phyloP scores from a whole-genome alignment of 2,113 vertebrate species.

The Clarias batrachus region DNA sequence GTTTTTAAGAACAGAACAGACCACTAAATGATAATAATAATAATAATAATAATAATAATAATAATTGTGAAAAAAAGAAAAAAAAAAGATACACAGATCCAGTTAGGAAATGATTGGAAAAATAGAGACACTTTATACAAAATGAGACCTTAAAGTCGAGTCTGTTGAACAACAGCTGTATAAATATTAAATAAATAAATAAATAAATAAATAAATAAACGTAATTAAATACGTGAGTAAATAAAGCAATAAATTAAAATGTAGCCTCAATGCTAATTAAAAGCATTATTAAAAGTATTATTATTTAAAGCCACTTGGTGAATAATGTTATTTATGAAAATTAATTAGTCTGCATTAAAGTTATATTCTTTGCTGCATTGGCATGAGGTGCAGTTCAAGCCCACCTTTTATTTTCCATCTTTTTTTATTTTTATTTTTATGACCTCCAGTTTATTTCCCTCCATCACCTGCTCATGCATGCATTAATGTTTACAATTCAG shows the following conservation, averaged over 20 bases:
- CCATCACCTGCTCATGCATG: constrained; percentile 11
- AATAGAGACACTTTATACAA: background rate
- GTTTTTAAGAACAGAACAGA: too few relatives aligned
- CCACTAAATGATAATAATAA: too few relatives aligned
- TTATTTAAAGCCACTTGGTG: background rate
- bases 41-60: too few relatives aligned
- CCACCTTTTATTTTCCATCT: background rate
- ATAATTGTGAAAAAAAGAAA: too few relatives aligned
- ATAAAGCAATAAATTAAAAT: background rate
- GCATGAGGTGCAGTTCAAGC: background rate
- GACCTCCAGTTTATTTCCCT: background rate
- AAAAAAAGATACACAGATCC: too few relatives aligned
- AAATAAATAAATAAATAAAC: background rate
- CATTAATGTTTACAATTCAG: constrained; percentile 33
- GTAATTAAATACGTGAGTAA: background rate
- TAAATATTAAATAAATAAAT: background rate
- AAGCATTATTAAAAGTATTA: background rate
- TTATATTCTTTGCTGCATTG: background rate
- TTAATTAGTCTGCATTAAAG: background rate
- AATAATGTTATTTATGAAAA: background rate
- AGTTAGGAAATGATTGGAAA: background rate
- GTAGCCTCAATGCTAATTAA: background rate
- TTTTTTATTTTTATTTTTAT: background rate
- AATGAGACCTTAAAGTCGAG: background rate
- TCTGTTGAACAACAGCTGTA: background rate